A percentile compares a stretch with the other conserved stretches of the same genome.
phyloP scores from a whole-genome alignment of 2,797 vertebrate genomes.

The Silurus aristotelis region DNA sequence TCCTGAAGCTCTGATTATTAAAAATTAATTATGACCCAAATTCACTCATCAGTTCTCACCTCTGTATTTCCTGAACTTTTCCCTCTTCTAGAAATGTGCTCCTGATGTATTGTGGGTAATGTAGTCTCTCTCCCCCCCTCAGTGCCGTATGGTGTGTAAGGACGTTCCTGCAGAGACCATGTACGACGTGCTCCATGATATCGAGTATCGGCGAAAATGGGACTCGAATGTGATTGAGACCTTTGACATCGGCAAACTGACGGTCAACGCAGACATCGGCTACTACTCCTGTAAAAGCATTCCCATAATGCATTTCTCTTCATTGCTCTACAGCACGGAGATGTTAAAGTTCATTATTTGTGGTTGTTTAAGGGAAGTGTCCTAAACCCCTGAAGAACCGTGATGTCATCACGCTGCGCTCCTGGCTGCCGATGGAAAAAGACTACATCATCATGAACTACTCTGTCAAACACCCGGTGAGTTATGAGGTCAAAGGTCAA shows the following conservation, averaged over 20 bases:
- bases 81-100: not conserved
- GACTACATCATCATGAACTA: slow-evolving; percentile 99
- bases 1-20: not conserved
- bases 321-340: not conserved
- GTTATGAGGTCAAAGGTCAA: slow-evolving; percentile 56
- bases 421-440: slow-evolving; percentile 89
- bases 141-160: slow-evolving; percentile 90
- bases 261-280: slow-evolving; percentile 91
- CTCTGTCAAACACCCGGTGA: slow-evolving; percentile 90
- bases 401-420: slow-evolving; percentile 92
- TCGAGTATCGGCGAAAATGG: slow-evolving; percentile 91
- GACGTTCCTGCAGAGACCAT: slow-evolving; percentile 85
- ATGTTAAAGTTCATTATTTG: not conserved
- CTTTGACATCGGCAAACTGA: slow-evolving; percentile 92
- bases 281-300: slow-evolving; percentile 85
- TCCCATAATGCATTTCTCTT: slow-evolving; percentile 2
- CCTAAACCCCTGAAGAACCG: slow-evolving; percentile 91
- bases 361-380: slow-evolving; percentile 81
- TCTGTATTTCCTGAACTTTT: not conserved
- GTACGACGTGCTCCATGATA: slow-evolving; percentile 94
- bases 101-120: slow-evolving; percentile 21
- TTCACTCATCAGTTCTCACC: too few species aligned
- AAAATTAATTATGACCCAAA: not conserved
- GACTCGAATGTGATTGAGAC: slow-evolving; percentile 95
- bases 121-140: slow-evolving; percentile 26